Evolutionary conservation across 2,113 vertebrate species (phyloP).

Genomic region (Chrysemys picta): DNA sequence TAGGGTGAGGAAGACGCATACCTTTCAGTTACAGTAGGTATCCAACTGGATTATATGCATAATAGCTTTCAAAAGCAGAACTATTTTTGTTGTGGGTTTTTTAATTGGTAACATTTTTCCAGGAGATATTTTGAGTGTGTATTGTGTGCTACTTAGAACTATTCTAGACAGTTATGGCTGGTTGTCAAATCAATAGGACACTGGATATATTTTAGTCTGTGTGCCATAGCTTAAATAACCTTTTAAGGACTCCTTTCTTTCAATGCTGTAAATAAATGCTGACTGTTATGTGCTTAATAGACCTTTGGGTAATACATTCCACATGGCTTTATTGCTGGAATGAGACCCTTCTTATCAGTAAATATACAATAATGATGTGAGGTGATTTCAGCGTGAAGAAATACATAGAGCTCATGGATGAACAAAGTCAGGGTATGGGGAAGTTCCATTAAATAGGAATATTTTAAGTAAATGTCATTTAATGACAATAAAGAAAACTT

Average conservation of each 20-base stretch:
- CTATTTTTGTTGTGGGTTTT: constrained; percentile 5
- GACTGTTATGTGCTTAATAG: constrained; percentile 48
- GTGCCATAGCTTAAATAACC: constrained; percentile 44
- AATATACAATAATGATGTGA: constrained; percentile 39
- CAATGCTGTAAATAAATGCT: constrained; percentile 45
- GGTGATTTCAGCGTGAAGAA: constrained; percentile 24
- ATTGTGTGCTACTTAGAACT: constrained; percentile 57
- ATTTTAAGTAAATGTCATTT: neutral
- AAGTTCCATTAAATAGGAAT: neutral
- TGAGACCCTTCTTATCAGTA: constrained; percentile 46
- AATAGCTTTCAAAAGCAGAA: constrained; percentile 21
- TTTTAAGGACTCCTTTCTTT: constrained; percentile 65
- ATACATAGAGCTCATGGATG: constrained; percentile 1
- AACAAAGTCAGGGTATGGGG: constrained; percentile 4
- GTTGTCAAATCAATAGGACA: constrained; percentile 49
- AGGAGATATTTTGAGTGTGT: neutral
- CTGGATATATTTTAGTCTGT: constrained; percentile 50
- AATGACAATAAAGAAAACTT: neutral
- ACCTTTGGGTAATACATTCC: constrained; percentile 51
- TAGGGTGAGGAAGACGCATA: neutral
- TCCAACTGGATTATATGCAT: neutral
- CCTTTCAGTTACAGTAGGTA: constrained; percentile 23
- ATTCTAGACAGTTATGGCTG: constrained; percentile 26
- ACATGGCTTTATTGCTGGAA: constrained; percentile 42
- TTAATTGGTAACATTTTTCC: constrained; percentile 19